These are phyloP conservation scores for Stegostoma tigrinum DNA, from an alignment of 2,113 vertebrate species.

Conservation along the genomic window DNA sequence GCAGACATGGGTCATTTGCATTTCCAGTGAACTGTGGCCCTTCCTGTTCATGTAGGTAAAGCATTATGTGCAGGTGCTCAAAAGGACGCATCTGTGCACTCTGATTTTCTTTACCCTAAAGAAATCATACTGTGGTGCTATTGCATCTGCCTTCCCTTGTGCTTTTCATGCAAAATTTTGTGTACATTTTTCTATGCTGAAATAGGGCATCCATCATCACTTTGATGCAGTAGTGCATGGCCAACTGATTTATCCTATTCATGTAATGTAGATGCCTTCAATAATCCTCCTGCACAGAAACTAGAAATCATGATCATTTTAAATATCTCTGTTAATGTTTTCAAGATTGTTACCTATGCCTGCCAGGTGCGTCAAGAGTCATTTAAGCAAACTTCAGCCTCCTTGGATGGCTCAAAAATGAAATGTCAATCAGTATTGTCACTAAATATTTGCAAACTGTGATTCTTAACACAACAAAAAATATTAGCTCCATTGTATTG, in stretches of 20 bases:
- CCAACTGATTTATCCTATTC: background rate
- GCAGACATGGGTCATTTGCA: background rate
- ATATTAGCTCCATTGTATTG: background rate
- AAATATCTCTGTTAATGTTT: background rate
- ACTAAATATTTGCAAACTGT: constrained; percentile 1
- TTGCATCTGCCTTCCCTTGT: background rate
- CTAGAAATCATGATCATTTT: background rate
- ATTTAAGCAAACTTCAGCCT: background rate
- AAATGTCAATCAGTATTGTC: background rate
- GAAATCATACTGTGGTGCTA: background rate
- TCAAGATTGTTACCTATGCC: background rate
- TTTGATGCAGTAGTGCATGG: background rate
- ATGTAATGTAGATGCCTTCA: background rate
- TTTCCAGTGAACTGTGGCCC: background rate
- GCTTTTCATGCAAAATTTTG: background rate
- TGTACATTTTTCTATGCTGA: background rate
- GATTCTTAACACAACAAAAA: background rate
- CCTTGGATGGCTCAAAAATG: background rate
- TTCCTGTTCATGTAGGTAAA: constrained; percentile 4
- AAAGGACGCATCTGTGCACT: background rate
- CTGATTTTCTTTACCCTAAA: background rate
- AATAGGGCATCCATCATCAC: background rate
- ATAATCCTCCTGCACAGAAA: background rate
- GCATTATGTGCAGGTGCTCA: background rate
- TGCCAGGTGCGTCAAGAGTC: background rate